Evolutionary conservation across 2,888 invertebrate genomes (phyloP), one percentile per base, ranked within the genome.

Genomic region (Xestia c-nigrum): DNA sequence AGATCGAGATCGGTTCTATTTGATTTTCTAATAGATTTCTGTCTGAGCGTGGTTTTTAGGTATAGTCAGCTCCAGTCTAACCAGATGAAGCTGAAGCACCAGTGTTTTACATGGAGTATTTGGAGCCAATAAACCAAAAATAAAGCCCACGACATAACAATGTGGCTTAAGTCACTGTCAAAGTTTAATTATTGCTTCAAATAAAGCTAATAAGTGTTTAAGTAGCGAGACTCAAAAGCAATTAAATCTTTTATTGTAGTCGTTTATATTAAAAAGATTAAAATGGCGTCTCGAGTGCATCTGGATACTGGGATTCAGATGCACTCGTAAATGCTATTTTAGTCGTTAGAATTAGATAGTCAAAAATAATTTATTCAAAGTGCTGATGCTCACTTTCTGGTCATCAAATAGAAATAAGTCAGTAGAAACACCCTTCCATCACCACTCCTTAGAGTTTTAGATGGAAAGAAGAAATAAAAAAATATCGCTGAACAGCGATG

Each of bases 131-230:
- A 24, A n/a, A 63, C 46, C 46, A n/a, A 14, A 31, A 43, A 31
- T 21, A 59, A 24, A 43, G 9, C 19, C 43, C 7, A 46, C 10
- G 16, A 19, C 19, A 12, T 24, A n/a, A 71, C 65, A 38, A n/a
- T 50, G 40, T 65, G 71, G 47, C n/a, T n/a, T 19, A 24, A 65
- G 19, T 72, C 38, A 40, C 47, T 72, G 38, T 65, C 31, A n/a
- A 46, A 47, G 10, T 10, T 7, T 38, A 38, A 12, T 38, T 7
- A 65, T 40, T n/a, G 47, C 65, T 24, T 64, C 19, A 64, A 46
- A 47, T 31, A 43, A 38, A 47, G 47, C 1, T n/a, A n/a, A n/a
- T 38, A n/a, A n/a, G 38, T 64, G 5, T 47, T 38, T 19, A 47
- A 65, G 9, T n/a, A 50, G 47, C 24, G 47, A 65, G n/a, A 24